Base-by-base conservation (phyloP, 2,888 invertebrate species). In the Lochmaea crataegi region DNA sequence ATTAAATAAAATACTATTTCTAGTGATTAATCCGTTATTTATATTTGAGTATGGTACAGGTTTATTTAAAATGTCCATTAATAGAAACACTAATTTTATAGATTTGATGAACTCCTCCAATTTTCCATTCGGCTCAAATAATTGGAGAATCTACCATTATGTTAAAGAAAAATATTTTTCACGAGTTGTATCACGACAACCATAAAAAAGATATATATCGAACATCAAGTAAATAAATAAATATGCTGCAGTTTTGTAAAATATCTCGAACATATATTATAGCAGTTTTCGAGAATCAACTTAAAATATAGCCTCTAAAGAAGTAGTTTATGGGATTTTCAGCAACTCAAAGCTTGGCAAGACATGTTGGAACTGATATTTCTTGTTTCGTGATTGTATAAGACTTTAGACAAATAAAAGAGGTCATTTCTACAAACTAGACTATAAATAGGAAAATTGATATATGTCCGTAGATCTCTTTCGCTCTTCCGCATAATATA, bases 261-360 rank as follows among this genome's bases (percentile, higher is more conserved):
- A 38, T 14, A 45, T 45, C 45, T 45, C 60, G 32, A 38, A 38
- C 32, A 65, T 65, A 65, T 58, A 71, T 68, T 58, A 60, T 51
- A 38, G 61, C 51, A 68, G 51, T 56, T 68, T 68, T 66, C 68
- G 51, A 61, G 68, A 48, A 38, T 51, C 56, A 60, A 45, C 60
- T 60, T 68, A 51, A 68, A 68, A 68, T 68, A 68, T 68, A 2
- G 68, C 38, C 68, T 60, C 68, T 66, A 71, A 71, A 71, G 71
- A 51, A 66, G 26, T 51, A 51, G 41, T 61, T 71, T 71, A 71
- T 66, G 53, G 61, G 38, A 61, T 68, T 68, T 42, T 61, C 68
- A 68, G 51, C 61, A 61, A 61, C 41, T 68, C 58, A 60, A 42
- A 58, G 60, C 68, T 68, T 68, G 48, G 53, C 60, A 68, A 61